Evolutionary conservation across 2,888 invertebrate species (phyloP).

Genomic region (Patella pellucida): DNA sequence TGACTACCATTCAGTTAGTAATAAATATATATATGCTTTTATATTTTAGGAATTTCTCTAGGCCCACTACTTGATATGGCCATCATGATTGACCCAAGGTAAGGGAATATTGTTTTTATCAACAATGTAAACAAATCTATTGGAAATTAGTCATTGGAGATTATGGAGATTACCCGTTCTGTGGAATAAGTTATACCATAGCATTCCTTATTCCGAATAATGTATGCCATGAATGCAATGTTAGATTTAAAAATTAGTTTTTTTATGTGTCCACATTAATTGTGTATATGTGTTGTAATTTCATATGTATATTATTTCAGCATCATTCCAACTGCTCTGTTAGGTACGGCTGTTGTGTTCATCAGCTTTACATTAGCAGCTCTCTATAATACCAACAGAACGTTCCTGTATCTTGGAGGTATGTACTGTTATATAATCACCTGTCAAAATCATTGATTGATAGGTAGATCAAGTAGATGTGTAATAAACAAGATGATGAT

Average conservation of each 20-base stretch:
- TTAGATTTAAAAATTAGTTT: no score
- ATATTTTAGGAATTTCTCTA: constrained; percentile 82
- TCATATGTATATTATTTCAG: constrained; percentile 68
- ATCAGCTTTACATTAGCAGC: constrained; percentile 91
- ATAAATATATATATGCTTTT: background rate
- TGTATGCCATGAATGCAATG: no score
- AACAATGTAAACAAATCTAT: no score
- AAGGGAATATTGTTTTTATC: background rate
- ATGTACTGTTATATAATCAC: constrained; percentile 25
- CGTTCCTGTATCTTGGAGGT: constrained; percentile 91
- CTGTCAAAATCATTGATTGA: no score
- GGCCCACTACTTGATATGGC: constrained; percentile 88
- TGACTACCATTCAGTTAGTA: background rate
- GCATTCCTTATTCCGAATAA: no score
- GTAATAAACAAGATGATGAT: no score
- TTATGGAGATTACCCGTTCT: no score
- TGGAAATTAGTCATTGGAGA: no score
- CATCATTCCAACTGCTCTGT: constrained; percentile 88
- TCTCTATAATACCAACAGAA: constrained; percentile 84
- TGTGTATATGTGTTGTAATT: no score
- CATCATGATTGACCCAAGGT: constrained; percentile 82
- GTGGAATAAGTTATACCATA: no score
- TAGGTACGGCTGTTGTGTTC: constrained; percentile 89
- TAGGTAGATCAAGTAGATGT: no score
- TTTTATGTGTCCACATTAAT: no score